A percentile compares a stretch with the other conserved stretches of the same genome.
These are phyloP conservation scores for Lophura nycthemera DNA, from an alignment of 2,113 vertebrate genomes.

Conservation along the genomic window DNA sequence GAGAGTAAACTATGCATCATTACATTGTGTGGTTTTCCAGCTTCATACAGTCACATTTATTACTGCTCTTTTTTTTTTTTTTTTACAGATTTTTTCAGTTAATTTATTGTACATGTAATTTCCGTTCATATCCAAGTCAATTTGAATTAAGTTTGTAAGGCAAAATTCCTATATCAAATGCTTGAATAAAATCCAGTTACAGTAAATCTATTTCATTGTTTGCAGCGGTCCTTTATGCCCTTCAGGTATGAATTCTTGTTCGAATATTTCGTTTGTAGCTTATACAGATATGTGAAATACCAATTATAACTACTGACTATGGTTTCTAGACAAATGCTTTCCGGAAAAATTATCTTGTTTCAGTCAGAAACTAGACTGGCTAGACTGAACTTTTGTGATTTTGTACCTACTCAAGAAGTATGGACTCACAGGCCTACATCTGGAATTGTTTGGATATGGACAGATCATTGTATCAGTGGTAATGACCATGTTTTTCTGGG, in stretches of 20 bases:
- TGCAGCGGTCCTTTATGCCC: background rate
- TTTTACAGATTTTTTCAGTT: background rate
- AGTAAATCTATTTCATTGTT: background rate
- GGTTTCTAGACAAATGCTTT: background rate
- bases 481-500: background rate
- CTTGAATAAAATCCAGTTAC: background rate
- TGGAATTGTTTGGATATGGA: background rate
- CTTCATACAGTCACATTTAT: background rate
- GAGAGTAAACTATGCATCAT: background rate
- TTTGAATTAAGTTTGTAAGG: conserved; percentile 20
- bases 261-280: background rate
- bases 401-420: background rate
- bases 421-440: background rate
- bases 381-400: background rate
- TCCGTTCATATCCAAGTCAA: background rate
- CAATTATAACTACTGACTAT: background rate
- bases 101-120: conserved; percentile 5
- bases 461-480: background rate
- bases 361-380: background rate
- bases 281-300: background rate
- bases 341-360: background rate
- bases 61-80: background rate
- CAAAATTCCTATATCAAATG: conserved; percentile 4
- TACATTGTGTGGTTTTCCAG: background rate
- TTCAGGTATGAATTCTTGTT: background rate